phyloP scores from a whole-genome alignment of 2,888 invertebrate genomes.

The Calliopum simillimum region DNA sequence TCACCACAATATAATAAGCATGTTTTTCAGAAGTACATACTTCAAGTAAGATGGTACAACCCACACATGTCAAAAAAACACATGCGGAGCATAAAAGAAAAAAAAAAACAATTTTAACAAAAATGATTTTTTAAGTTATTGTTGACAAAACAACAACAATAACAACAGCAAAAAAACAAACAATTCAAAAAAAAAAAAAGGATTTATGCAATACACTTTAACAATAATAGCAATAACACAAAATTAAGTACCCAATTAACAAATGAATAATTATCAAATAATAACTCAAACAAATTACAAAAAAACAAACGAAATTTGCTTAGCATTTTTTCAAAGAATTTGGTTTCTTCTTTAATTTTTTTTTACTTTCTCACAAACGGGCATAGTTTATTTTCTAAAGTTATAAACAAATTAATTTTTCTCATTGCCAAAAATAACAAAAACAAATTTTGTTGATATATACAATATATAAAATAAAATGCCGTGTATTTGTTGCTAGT shows the following conservation, averaged over 20 bases:
- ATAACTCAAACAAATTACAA: neutral
- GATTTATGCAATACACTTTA: too few relatives aligned
- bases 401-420: slow-evolving; percentile 56
- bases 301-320: neutral
- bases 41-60: slow-evolving; percentile 3
- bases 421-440: slow-evolving; percentile 54
- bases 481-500: slow-evolving; percentile 6
- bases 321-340: neutral
- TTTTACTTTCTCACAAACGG: slow-evolving; percentile 15
- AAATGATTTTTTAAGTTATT: neutral
- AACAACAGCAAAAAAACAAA: neutral
- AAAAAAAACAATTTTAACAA: neutral
- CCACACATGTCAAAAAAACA: neutral
- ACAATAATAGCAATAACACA: neutral
- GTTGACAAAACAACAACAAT: neutral
- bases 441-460: slow-evolving; percentile 7
- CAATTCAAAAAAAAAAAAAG: neutral
- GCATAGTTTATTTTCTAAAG: slow-evolving; percentile 42
- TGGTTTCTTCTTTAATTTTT: slow-evolving; percentile 1
- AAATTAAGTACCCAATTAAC: slow-evolving; percentile 6
- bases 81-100: neutral
- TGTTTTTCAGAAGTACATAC: neutral
- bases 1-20: neutral
- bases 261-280: neutral
- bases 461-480: slow-evolving; percentile 53